A percentile compares a stretch with the other conserved stretches of the same genome.
Evolutionary conservation across 2,888 invertebrate genomes (phyloP).

Genomic region (Panzeria rudis): DNA sequence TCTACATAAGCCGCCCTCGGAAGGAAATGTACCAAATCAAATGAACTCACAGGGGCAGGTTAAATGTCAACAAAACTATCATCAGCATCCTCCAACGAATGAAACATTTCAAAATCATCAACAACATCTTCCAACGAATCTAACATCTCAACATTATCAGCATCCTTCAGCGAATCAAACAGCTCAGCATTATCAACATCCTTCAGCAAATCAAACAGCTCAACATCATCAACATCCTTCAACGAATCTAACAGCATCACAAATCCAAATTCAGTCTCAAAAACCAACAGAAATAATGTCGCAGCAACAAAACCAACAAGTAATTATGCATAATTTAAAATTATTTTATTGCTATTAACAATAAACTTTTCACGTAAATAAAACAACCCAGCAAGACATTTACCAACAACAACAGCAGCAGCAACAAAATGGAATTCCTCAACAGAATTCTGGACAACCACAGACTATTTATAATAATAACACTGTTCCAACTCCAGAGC

Average conservation of each 20-base stretch:
- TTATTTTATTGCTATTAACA: not conserved
- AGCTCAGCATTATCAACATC: slow-evolving; percentile 21
- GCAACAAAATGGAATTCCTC: slow-evolving; percentile 1
- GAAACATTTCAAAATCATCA: slow-evolving; percentile 17
- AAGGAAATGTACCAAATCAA: slow-evolving; percentile 25
- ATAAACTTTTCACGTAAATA: not conserved
- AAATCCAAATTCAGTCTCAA: slow-evolving; percentile 65
- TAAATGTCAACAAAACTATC: slow-evolving; percentile 36
- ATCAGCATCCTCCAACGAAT: slow-evolving; percentile 21
- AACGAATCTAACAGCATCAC: slow-evolving; percentile 43
- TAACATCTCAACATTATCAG: slow-evolving; percentile 27
- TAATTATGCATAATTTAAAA: not conserved
- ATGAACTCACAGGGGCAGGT: slow-evolving; percentile 3
- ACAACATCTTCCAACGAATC: slow-evolving; percentile 17
- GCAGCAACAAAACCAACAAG: slow-evolving; percentile 61
- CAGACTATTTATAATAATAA: slow-evolving; percentile 20
- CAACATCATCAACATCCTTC: slow-evolving; percentile 17
- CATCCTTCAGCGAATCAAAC: slow-evolving; percentile 24
- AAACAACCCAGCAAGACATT: slow-evolving; percentile 30
- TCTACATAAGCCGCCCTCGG: slow-evolving; percentile 32
- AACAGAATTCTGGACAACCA: slow-evolving; percentile 18
- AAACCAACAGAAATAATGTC: slow-evolving; percentile 52
- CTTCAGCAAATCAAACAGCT: slow-evolving; percentile 10
- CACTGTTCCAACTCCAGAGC: slow-evolving; percentile 71
- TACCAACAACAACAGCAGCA: slow-evolving; percentile 57